Conservation (phyloP, 1,140 invertebrate species). For the Holotrichia oblita region DNA sequence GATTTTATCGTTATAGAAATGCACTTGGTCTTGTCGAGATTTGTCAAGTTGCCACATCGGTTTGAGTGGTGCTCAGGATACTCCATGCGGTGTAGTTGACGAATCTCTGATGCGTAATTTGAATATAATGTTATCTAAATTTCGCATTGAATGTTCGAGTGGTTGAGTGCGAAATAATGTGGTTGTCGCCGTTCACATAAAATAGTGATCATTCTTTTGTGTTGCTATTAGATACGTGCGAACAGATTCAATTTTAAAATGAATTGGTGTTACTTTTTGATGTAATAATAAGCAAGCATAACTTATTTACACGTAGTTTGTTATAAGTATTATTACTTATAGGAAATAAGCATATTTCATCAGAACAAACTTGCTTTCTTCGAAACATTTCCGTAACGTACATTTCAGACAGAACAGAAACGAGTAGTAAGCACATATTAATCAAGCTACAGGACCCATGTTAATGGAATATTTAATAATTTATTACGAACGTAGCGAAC, state of each 20-base stretch:
- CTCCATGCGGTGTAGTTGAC: slow-evolving; percentile 46
- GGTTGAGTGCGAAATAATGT: slow-evolving; percentile 11
- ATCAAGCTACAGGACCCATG: neutral
- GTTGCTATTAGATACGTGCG: no score
- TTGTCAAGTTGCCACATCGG: slow-evolving; percentile 44
- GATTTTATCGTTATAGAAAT: slow-evolving; percentile 28
- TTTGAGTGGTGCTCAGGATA: slow-evolving; percentile 46
- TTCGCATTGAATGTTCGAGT: slow-evolving; percentile 25
- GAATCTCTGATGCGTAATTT: slow-evolving; percentile 44
- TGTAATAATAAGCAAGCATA: no score
- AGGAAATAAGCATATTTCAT: no score
- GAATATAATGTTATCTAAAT: slow-evolving; percentile 49
- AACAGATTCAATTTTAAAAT: no score
- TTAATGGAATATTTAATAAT: slow-evolving; percentile 29
- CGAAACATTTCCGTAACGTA: no score
- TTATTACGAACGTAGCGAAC: neutral
- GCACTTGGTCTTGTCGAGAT: slow-evolving; percentile 45
- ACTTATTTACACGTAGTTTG: no score
- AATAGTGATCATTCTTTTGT: no score
- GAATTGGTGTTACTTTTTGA: no score
- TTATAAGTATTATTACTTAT: no score
- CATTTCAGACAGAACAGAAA: no score
- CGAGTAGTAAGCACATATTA: no score
- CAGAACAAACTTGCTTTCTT: no score
- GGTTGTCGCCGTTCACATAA: neutral